These are phyloP conservation scores for Lithobius niger DNA, from an alignment of 1,140 invertebrate species.

Conservation along the genomic window DNA sequence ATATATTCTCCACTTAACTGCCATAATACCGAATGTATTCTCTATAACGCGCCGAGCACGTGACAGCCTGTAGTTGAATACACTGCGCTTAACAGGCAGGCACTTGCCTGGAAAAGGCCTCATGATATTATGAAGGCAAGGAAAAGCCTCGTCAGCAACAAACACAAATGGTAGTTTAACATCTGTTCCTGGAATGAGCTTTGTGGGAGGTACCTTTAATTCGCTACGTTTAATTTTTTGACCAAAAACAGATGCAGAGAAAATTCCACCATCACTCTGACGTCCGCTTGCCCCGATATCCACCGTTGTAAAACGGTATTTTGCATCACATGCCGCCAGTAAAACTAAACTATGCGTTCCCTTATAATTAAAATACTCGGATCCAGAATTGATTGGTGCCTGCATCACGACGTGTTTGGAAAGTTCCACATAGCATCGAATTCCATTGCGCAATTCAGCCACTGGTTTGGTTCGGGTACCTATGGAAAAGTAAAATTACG, in stretches of 20 bases:
- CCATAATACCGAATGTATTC: constrained; percentile 25
- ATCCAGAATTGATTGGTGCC: background rate
- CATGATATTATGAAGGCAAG: constrained; percentile 23
- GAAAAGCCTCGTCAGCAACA: constrained; percentile 19
- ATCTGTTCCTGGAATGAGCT: background rate
- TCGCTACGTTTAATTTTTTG: too few species aligned
- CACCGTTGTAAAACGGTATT: constrained; percentile 16
- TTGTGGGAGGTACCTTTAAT: background rate
- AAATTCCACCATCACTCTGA: constrained; percentile 16
- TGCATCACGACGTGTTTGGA: constrained; percentile 1
- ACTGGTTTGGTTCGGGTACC: too few species aligned
- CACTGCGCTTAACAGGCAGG: constrained; percentile 19
- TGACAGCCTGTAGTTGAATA: constrained; percentile 29
- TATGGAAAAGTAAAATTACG: too few species aligned
- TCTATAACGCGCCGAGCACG: constrained; percentile 20
- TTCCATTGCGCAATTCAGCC: too few species aligned
- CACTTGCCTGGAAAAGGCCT: constrained; percentile 28
- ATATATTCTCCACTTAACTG: too few species aligned
- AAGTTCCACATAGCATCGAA: too few species aligned
- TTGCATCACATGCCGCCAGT: constrained; percentile 17
- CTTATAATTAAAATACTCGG: constrained; percentile 11
- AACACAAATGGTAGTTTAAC: background rate
- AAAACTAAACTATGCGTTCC: constrained; percentile 12
- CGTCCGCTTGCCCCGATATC: constrained; percentile 21
- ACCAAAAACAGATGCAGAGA: too few species aligned